Conservation (phyloP, 2,888 invertebrate species). For the Nasonia oneida region DNA sequence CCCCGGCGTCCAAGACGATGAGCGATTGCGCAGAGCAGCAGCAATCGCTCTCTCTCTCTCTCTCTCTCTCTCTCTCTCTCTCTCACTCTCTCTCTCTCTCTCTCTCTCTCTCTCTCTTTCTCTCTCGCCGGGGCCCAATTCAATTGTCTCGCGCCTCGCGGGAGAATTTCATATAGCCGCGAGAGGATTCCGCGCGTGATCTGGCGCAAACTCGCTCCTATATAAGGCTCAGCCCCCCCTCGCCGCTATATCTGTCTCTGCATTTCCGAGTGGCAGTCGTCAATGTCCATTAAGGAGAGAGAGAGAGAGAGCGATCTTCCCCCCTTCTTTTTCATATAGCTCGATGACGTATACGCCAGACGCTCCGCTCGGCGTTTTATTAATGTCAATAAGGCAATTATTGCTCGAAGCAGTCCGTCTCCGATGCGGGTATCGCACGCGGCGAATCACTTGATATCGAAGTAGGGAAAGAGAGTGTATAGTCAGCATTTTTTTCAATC, state of each 20-base stretch:
- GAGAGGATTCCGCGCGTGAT: conserved; percentile 49
- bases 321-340: conserved; percentile 48
- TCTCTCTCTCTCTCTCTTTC: conserved; percentile 3
- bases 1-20: neutral
- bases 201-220: neutral
- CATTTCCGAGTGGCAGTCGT: conserved; percentile 61
- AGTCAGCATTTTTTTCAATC: neutral
- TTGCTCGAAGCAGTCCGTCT: conserved; percentile 58
- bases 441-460: neutral
- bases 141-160: conserved; percentile 49
- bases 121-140: conserved; percentile 50
- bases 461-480: neutral
- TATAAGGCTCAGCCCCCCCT: neutral
- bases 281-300: conserved; percentile 63
- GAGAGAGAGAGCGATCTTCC: conserved; percentile 38
- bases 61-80: conserved; percentile 26
- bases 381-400: conserved; percentile 77
- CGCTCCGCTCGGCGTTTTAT: conserved; percentile 72
- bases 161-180: conserved; percentile 61
- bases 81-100: conserved; percentile 24
- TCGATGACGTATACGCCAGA: conserved; percentile 66
- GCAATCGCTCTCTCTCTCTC: conserved; percentile 19
- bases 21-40: neutral
- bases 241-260: neutral
- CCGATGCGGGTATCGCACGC: neutral